Base-by-base conservation (phyloP, 2,888 invertebrate genomes). In the Arctia plantaginis region DNA sequence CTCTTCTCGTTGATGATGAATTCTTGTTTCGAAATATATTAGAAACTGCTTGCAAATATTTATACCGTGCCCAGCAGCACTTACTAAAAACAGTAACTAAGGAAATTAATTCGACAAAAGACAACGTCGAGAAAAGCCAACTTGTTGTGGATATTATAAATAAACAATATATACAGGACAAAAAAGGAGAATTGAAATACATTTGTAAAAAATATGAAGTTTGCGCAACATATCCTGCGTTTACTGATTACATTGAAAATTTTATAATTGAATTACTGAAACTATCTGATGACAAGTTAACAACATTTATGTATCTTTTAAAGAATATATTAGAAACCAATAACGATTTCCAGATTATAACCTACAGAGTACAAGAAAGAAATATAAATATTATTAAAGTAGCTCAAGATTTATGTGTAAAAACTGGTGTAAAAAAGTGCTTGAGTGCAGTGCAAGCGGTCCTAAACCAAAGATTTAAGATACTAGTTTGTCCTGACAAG, bases 221-320 rank as follows among this genome's bases (percentile, higher is more conserved):
- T 30, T 74, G 74, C 35, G 35, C n/a, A 47, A 66, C 66, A n/a
- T 74, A 66, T 59, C 74, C 74, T 47, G 41, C 70, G 3, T 70
- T 74, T 8, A 66, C 74, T 8, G 69, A 74, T 44, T 74, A 70
- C 23, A 44, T 70, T 18, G 70, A 59, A 59, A n/a, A 44, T 18
- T 70, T 74, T 7, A 18, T 74, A 23, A 66, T 30, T 41, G 70
- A 74, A 66, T n/a, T 74, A 59, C 33, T 66, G 20, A 59, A 33
- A 59, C 18, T 74, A 35, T n/a, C 74, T 13, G 70, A 74, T 44
- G 41, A 69, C 6, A 69, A 65, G 6, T 13, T 73, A 23, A 55
- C 41, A 41, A 33, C 1, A 27, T 41, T 65, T 20, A 41, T 73
- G 64, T 12, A 59, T 41, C 30, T 69, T 12, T 55, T 73, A 30